These are phyloP conservation scores for Arenicola marina DNA, from an alignment of 2,888 invertebrate genomes.

Conservation along the genomic window DNA sequence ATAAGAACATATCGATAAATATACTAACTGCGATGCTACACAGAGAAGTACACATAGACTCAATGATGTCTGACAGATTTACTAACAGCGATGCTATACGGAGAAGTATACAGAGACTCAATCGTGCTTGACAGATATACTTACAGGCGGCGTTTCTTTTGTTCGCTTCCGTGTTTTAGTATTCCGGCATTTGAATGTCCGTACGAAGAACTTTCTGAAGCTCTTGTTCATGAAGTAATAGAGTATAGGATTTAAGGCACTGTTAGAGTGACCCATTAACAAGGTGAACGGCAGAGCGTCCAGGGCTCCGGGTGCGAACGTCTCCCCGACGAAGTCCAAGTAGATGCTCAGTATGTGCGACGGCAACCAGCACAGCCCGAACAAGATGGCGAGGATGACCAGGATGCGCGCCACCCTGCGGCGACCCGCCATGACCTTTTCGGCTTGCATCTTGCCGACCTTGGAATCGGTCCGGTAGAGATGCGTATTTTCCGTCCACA, in stretches of 20 bases:
- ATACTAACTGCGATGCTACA: no score
- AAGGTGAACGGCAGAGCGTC: constrained; percentile 69
- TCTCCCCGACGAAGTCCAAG: constrained; percentile 67
- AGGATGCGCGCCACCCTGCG: constrained; percentile 78
- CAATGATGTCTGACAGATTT: no score
- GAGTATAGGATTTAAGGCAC: constrained; percentile 77
- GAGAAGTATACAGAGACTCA: no score
- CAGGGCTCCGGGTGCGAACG: constrained; percentile 49
- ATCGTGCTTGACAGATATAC: no score
- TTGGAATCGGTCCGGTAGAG: background rate
- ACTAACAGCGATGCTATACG: no score
- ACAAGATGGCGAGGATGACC: constrained; percentile 74
- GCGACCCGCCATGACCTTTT: background rate
- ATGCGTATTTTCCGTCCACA: constrained; percentile 50
- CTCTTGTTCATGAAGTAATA: constrained; percentile 77
- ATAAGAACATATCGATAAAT: no score
- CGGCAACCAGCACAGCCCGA: constrained; percentile 79
- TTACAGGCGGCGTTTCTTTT: no score
- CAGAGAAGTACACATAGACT: no score
- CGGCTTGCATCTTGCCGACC: background rate
- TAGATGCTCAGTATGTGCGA: constrained; percentile 74
- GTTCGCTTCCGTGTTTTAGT: no score
- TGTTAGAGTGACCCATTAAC: constrained; percentile 76
- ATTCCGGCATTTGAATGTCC: no score
- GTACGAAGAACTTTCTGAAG: constrained; percentile 70